Base-by-base conservation (phyloP, 2,888 invertebrate genomes). In the Scaptomyza cyrtandrae region DNA sequence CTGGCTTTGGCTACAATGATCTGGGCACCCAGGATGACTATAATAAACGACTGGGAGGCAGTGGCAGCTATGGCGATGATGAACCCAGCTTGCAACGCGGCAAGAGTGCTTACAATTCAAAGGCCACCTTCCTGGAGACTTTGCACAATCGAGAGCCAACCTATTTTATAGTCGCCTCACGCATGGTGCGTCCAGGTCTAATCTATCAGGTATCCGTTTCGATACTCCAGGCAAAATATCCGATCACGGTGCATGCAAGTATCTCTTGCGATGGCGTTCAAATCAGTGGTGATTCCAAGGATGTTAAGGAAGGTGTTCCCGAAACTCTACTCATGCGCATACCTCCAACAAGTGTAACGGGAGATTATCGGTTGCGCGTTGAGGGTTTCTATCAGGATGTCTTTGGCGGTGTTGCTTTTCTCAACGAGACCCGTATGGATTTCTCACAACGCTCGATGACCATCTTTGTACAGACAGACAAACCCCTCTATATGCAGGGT, bases 391-490 rank as follows among this genome's bases (percentile, higher is more conserved):
- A 95, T 90, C 89, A 91, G 70, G 93, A 94, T 60, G 90, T 93
- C 6, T 94, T 96, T 76, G 97, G 97, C 7, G 98, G 98, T 0
- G 95, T 96, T 57, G 97, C 98, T 0, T 99, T 99, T 92, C 93
- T 95, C 46, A 98, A 99, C 89, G 98, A 98, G 90, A 97, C 98
- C 0, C 93, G 94, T 64, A 93, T 99, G 13, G 93, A 94, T 1
- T 99, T 98, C 93, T 97, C 97, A 0, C 96, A 96, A 82, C 94
- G 98, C 41, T 97, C 98, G 52, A 97, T 98, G 96, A 98, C 98
- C 0, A 97, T 98, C 72, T 98, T 98, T 91, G 96, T 99, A 78
- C 98, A 98, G 92, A 95, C 97, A 86, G 98, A 98, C 91, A 98
- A 98, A 90, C 98, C 98, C 0, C 95, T 98, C 6, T 99, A 99